Base-by-base conservation (phyloP, 2,888 invertebrate species). In the Tanytarsus gracilentus region DNA sequence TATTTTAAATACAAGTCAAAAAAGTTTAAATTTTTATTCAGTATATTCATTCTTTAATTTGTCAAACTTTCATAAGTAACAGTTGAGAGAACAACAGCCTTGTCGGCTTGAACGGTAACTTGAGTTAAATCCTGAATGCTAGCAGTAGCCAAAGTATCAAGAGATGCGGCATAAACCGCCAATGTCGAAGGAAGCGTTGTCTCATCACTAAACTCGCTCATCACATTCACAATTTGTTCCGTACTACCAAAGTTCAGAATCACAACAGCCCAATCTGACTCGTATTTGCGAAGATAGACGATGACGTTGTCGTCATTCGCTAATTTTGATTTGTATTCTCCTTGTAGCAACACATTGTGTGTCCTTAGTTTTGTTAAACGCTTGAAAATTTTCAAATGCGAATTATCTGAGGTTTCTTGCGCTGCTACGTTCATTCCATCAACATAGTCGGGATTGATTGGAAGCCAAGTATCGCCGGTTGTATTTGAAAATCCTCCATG, bases 381-480 rank as follows among this genome's bases (percentile, higher is more conserved):
- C 65, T 80, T 79, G 67, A 86, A 87, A 2, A 85, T 73, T 59
- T 80, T 80, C 61, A 82, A 76, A 66, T 85, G 83, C 16, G 83
- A 84, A n/a, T 75, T 73, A 0, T 75, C 71, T 0, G 68, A 69
- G 0, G 66, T 66, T n/a, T 68, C 70, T 68, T 86, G 79, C 4
- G 69, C 70, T 62, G 76, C 72, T 1, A 85, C 79, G 67, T 88
- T 88, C 44, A 44, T 44, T 1, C 81, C 70, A 0, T 67, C 69
- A 62, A 71, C 72, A 66, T 80, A 85, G 40, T 83, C 80, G 0
- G 69, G 69, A 23, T 84, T 78, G 1, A 87, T 80, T 1, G 86
- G 86, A 5, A 87, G 69, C 86, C 87, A 87, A 0, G 86, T 82
- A 11, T 23, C 23, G n/a, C n/a, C n/a, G 5, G 67, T 61, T 49